Evolutionary conservation across 2,888 invertebrate genomes (phyloP), one percentile per base, ranked within the genome.

Genomic region (Caenorhabditis imperialis): DNA sequence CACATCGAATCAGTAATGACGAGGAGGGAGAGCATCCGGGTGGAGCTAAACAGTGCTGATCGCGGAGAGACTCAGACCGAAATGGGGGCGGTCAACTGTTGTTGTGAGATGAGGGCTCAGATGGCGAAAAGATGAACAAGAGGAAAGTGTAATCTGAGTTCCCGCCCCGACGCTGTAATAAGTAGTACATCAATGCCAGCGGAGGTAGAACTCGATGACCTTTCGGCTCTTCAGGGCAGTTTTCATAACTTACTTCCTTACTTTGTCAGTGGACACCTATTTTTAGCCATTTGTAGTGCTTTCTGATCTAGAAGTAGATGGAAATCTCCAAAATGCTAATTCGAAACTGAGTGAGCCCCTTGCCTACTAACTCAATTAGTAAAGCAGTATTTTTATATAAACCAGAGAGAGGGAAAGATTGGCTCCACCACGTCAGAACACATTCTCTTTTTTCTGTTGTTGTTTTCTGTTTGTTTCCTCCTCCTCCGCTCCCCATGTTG

Each of bases 41-140:
- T 7, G 6, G 25, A 14, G 35, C 5, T 14, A 22, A 27, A 42
- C 44, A 53, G 30, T 33, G n/a, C 18, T 12, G 10, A 22, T 44
- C 50, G 37, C 33, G 40, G 45, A 44, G 69, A 70, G 54, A 27
- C 47, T 51, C 25, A 47, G 69, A 70, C 20, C 23, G 25, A 38
- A 40, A 70, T 60, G 60, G 69, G 60, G 69, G 60, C 53, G 57
- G 67, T 67, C 67, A 67, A 67, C 67, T 67, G 67, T 57, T 67
- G 67, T 57, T 67, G 57, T 57, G 57, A 14, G 20, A 30, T 50
- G 18, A n/a, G n/a, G 22, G 37, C 55, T 63, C 63, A 55, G 40
- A 65, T 57, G 57, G 35, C 51, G 25, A 35, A 30, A 67, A 57
- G 50, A 67, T 57, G 57, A 63, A 55, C 47, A 67, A 53, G 42